Evolutionary conservation across 2,113 vertebrate genomes (phyloP), one percentile per base, ranked within the genome.

Genomic region (Crocuta crocuta): DNA sequence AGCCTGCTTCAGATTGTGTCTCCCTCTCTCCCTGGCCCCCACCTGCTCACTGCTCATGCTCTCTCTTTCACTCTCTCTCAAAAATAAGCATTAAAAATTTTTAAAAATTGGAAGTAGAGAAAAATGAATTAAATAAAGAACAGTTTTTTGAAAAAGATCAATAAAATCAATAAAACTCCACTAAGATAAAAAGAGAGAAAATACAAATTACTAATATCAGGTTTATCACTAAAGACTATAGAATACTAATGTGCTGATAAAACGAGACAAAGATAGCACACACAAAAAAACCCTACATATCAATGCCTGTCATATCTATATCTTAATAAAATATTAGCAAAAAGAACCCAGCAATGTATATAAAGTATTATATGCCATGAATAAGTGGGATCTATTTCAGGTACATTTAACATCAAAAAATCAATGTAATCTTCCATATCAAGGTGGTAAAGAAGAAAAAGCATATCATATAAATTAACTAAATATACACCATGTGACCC

Each of bases 241-340:
- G 45, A 95, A 79, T 85, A 53, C 71, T 15, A 35, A 28, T 78
- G 9, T 2, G 1, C 33, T 63, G 58, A 55, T 83, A 78, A 78
- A 79, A 78, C 19, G 31, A 68, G 74, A 78, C 26, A 61, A 79
- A 45, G 28, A 81, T 16, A 94, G 43, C 11, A 71, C 39, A 90
- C 7, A 68, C 53, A 76, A 84, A 6, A 65, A 74, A 76, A 43
- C 45, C 53, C 45, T 81, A 83, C 11, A 83, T 33, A 63, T 6
- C 19, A 58, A 50, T 16, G 89, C 19, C 4, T 84, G 39, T 85
- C 43, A 85, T 65, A 76, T 35, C 43, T 63, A 76, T 1, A 76
- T n/a, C 11, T 90, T 71, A 90, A 84, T 43, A 89, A 85, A 94
- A 94, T 79, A 94, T 53, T 63, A 79, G 80, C 71, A 84, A 93